Evolutionary conservation across 1,140 invertebrate genomes (phyloP).

Genomic region (Colletes latitarsis): DNA sequence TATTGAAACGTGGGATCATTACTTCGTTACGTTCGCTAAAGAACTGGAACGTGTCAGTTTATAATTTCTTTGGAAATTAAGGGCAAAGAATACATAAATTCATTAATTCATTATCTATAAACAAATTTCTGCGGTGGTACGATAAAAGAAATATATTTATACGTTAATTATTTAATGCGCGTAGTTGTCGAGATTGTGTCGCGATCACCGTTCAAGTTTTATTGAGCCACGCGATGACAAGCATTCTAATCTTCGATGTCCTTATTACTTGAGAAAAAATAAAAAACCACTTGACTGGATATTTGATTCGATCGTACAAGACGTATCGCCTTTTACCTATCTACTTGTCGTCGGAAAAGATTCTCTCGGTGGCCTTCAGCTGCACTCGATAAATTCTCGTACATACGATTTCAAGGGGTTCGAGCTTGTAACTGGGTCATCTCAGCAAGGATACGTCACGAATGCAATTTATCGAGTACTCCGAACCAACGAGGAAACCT

Average conservation of each 20-base stretch:
- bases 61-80: too few relatives aligned
- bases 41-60: too few relatives aligned
- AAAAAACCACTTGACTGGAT: background rate
- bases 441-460: conserved; percentile 62
- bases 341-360: conserved; percentile 7
- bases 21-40: too few relatives aligned
- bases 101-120: too few relatives aligned
- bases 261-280: background rate
- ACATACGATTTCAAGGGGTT: conserved; percentile 42
- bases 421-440: conserved; percentile 65
- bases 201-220: background rate
- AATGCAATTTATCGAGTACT: conserved; percentile 51
- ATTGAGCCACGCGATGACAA: background rate
- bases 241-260: background rate
- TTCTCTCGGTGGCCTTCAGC: conserved; percentile 38
- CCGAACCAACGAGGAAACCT: conserved; percentile 47
- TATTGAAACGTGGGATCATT: too few relatives aligned
- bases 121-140: too few relatives aligned
- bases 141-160: too few relatives aligned
- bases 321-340: background rate
- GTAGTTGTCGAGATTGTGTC: background rate
- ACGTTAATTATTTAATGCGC: too few relatives aligned
- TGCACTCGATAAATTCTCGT: conserved; percentile 49
- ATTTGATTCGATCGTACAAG: background rate
- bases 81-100: too few relatives aligned